Conservation (phyloP, 2,888 invertebrate species). For the Andrena praecox region DNA sequence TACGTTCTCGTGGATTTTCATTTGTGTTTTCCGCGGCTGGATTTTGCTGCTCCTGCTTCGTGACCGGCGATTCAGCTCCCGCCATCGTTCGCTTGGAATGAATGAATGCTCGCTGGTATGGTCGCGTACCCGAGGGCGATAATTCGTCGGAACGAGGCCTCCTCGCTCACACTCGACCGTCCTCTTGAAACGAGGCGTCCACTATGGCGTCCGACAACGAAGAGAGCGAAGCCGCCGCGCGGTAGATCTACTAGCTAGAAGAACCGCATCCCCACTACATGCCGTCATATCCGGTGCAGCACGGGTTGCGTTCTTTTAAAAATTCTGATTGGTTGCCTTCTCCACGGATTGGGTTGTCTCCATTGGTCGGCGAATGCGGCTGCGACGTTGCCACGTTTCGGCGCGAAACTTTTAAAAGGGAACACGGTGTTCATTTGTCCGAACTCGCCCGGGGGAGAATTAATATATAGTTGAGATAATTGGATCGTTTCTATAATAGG, state of each 20-base stretch:
- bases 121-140: constrained; percentile 18
- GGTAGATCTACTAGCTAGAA: constrained; percentile 37
- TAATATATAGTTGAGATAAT: no score
- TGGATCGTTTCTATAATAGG: no score
- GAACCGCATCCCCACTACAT: constrained; percentile 34
- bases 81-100: constrained; percentile 55
- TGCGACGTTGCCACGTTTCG: constrained; percentile 30
- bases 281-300: constrained; percentile 17
- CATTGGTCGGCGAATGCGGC: constrained; percentile 17
- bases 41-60: constrained; percentile 76
- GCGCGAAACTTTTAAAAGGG: no score
- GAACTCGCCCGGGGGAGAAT: no score
- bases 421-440: no score
- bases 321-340: constrained; percentile 34
- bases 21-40: constrained; percentile 74
- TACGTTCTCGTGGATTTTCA: constrained; percentile 76
- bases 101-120: neutral
- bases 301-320: constrained; percentile 18
- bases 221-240: constrained; percentile 63
- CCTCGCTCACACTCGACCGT: neutral
- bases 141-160: constrained; percentile 17
- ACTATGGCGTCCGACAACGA: constrained; percentile 69
- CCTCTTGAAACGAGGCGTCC: constrained; percentile 48
- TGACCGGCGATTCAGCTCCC: constrained; percentile 76
- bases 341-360: neutral